Evolutionary conservation across 1,140 invertebrate species (phyloP).

Genomic region (Panulirus ornatus): DNA sequence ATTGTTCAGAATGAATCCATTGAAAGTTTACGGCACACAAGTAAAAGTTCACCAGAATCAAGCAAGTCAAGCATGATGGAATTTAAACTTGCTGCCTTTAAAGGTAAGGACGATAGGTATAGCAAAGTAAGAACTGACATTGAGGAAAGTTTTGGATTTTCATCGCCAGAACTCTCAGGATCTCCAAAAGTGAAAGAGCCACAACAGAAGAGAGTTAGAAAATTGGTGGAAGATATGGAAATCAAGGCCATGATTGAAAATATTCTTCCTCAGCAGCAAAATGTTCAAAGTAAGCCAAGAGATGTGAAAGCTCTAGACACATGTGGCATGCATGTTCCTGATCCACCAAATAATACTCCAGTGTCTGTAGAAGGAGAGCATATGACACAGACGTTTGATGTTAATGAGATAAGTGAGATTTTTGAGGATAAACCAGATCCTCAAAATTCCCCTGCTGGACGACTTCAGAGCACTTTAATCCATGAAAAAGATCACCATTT

Average conservation of each 20-base stretch:
- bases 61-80: neutral
- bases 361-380: neutral
- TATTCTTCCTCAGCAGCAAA: neutral
- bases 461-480: slow-evolving; percentile 11
- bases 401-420: neutral
- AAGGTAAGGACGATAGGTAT: neutral
- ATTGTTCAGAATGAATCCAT: neutral
- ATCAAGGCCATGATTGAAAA: neutral
- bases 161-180: neutral
- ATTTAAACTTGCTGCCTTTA: neutral
- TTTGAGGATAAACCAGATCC: neutral
- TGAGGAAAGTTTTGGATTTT: slow-evolving; percentile 3
- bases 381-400: slow-evolving; percentile 4
- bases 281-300: neutral
- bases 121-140: neutral
- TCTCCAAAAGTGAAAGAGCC: neutral
- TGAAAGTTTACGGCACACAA: slow-evolving; percentile 17
- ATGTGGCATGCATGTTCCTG: neutral
- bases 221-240: neutral
- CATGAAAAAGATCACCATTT: neutral
- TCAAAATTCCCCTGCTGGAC: neutral
- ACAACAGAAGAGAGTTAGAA: neutral
- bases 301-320: neutral
- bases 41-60: neutral
- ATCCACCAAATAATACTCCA: neutral